Evolutionary conservation across 2,113 vertebrate species (phyloP), one percentile per base, ranked within the genome.

Genomic region (Arothron firmamentum): DNA sequence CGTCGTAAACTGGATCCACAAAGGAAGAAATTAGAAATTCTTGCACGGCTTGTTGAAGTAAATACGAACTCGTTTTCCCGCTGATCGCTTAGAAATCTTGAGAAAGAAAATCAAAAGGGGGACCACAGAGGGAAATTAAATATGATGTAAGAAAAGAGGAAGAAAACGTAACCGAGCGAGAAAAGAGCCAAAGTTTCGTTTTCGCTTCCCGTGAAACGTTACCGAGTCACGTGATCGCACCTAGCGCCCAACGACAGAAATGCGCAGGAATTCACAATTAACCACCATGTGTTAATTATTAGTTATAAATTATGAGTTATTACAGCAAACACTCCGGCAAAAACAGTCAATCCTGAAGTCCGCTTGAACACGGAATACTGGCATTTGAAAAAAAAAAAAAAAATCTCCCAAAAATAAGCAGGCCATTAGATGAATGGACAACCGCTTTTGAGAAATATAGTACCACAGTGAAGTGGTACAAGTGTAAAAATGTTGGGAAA

Each of bases 161-260:
- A 38, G 15, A 1, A 3, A n/a, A 25, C n/a, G 5, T 18, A 2
- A 6, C 10, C n/a, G 54, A 2, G 10, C 4, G 48, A 67, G 62
- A 10, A 10, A 6, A 25, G 0, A 20, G 2, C 1, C 20, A 38
- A 25, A 62, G 67, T 92, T 92, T 90, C 89, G 82, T 38, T 90
- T 90, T 91, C 78, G 8, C 63, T 88, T 90, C 80, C 46, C 6
- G 3, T 0, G 9, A 55, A 65, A 61, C 46, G 42, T 14, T 70
- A 75, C 68, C 8, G 14, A 5, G 71, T 68, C 84, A 88, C 68
- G 84, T 88, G 86, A 73, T 57, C 18, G 0, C 15, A 4, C 11
- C 1, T 18, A 2, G 1, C 16, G 12, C 5, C 13, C 2, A 18
- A 4, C 2, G 1, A 38, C 12, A 38, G 34, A 38, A 38, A 38